Base-by-base conservation (phyloP, 2,113 vertebrate species). In the Uria aalge region DNA sequence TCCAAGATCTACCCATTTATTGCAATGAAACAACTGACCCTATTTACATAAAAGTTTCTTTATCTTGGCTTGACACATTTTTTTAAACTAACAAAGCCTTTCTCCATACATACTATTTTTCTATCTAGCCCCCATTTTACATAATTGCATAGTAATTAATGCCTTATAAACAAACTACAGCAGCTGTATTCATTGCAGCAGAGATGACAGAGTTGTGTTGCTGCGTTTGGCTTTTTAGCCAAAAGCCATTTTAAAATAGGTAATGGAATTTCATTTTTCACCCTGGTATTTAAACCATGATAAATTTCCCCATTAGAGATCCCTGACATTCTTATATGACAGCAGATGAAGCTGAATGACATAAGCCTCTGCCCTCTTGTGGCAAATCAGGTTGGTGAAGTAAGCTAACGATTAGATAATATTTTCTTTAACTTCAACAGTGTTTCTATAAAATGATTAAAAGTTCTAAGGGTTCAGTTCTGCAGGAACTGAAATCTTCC, bases 321-420 rank as follows among this genome's bases (percentile, higher is more conserved):
- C 66, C 50, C 52, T 94, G 90, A 66, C 66, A 80, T 53, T 73
- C 69, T 96, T n/a, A 14, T 55, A 52, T 59, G 90, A 89, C 69
- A 84, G 59, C 36, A 52, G 67, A 56, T 63, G 64, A 84, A 89
- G 22, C 36, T 71, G 90, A 96, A 92, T 91, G 92, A 92, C 81
- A 53, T 50, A 68, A 88, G 53, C 75, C 74, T 89, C 92, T 94
- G 96, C 95, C 91, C 86, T 94, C 95, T 97, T 92, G 93, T 96
- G 92, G 95, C 81, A 94, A 86, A 89, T 85, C 52, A 67, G 16
- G n/a, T 8, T 94, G 77, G 60, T 80, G 62, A 88, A 94, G 52
- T 53, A 69, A 79, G 12, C n/a, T 63, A 57, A 57, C 0, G 3
- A 68, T 63, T 64, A 20, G 20, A 64, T 23, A 57, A 18, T 59